Percentiles rank a stretch among this genome's conserved stretches.
phyloP scores from a whole-genome alignment of 2,113 vertebrate genomes.

The Vulpes vulpes region DNA sequence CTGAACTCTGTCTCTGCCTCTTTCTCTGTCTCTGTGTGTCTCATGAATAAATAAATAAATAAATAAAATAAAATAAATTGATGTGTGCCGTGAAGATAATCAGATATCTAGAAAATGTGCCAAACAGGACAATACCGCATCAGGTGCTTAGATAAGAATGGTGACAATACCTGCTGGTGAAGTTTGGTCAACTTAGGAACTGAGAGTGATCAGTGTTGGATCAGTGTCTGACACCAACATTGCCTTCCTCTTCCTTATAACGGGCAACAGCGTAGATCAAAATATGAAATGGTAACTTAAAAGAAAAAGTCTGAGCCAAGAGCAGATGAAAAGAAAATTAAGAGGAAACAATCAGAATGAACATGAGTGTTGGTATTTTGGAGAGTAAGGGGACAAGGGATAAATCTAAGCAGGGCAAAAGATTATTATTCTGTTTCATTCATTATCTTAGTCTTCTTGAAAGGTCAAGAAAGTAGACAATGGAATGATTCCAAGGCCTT shows the following conservation, averaged over 20 bases:
- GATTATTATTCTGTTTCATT: not conserved
- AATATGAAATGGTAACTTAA: not conserved
- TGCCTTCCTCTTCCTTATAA: not conserved
- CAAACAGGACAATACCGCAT: not conserved
- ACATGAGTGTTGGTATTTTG: not conserved
- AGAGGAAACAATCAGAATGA: too few species aligned
- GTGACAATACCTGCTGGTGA: not conserved
- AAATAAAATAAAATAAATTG: not conserved
- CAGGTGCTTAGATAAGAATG: not conserved
- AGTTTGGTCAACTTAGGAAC: not conserved
- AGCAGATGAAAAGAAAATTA: not conserved
- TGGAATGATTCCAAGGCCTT: not conserved
- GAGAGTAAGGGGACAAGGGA: not conserved
- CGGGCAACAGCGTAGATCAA: too few species aligned
- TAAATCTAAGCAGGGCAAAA: not conserved
- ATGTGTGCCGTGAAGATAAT: not conserved
- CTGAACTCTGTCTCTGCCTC: too few species aligned
- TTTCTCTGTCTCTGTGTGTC: too few species aligned
- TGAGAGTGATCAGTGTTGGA: not conserved
- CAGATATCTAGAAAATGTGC: not conserved
- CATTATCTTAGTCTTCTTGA: not conserved
- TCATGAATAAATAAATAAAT: too few species aligned
- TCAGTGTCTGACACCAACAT: not conserved
- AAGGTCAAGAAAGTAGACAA: not conserved
- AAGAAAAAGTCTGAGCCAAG: not conserved